Evolutionary conservation across 1,140 invertebrate genomes (phyloP), one percentile per base, ranked within the genome.

Genomic region (Vanessa atalanta): DNA sequence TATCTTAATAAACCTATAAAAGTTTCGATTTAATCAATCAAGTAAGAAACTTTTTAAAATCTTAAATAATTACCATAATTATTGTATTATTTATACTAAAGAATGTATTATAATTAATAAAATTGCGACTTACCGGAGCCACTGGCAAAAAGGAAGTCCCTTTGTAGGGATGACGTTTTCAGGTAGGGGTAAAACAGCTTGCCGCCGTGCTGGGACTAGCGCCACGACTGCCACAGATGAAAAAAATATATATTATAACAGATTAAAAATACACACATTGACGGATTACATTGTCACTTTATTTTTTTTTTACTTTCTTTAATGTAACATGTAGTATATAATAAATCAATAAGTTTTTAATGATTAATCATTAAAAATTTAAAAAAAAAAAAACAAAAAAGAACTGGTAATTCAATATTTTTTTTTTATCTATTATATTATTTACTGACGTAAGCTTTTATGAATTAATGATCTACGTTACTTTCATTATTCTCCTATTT

Each of bases 171-270:
- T 69, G 93, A 93, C 91, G 91, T 93, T 88, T 93, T 93, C 89
- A 93, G 84, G 79, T 93, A 93, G 79, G 93, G 92, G 89, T 93
- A 93, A 91, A 93, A 93, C 92, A 93, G 93, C 89, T 93, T 93
- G 93, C 87, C 83, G 91, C 81, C 86, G 82, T 87, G 70, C 79
- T 77, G 67, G 75, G 75, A 72, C 83, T 73, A 77, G 78, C 74
- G 72, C 79, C 72, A 63, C 15, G 75, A 87, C 91, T 91, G 86
- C 47, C 67, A 72, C 72, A 78, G 79, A 83, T 75, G 80, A 79
- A 75, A 65, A 66, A n/a, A 77, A 65, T 26, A 50, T 57, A 70
- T 47, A 70, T 26, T 43, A 43, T 37, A 37, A 37, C 13, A 26
- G 4, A 61, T 61, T 61, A 5, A n/a, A 61, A 61, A 14, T 61